Conservation (phyloP, 2,797 vertebrate genomes). For the Bovichtus variegatus region DNA sequence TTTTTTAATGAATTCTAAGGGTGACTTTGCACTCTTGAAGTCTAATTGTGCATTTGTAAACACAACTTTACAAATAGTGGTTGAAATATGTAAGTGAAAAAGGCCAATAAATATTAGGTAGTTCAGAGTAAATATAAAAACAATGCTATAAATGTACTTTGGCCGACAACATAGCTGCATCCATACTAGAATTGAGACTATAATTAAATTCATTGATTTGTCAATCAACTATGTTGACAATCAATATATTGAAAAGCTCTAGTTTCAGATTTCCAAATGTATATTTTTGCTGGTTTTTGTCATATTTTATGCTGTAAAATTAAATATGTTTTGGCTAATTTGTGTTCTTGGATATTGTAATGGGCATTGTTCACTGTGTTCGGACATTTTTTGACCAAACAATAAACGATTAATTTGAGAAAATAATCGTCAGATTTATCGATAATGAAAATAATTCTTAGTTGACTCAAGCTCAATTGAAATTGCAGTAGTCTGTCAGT, state of each 20-base stretch:
- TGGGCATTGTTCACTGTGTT: not conserved
- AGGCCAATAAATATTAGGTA: not conserved
- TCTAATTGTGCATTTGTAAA: not conserved
- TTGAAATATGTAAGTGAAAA: not conserved
- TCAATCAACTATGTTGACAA: not conserved
- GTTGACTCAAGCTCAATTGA: not conserved
- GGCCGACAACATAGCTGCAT: not conserved
- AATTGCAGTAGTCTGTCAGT: not conserved
- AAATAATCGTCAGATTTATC: not conserved
- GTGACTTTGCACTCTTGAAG: not conserved
- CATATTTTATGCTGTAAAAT: not conserved
- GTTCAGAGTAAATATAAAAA: not conserved
- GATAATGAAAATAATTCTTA: not conserved
- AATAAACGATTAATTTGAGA: not conserved
- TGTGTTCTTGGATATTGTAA: not conserved
- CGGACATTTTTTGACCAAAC: not conserved
- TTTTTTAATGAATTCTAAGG: not conserved
- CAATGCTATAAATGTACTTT: not conserved
- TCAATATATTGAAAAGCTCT: not conserved
- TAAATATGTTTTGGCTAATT: not conserved
- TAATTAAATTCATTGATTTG: not conserved
- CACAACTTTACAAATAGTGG: not conserved
- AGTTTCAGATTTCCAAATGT: not conserved
- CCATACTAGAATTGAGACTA: not conserved
- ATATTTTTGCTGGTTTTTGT: accelerated